Conservation (phyloP, 1,140 invertebrate genomes). For the Macrosteles quadrilineatus region DNA sequence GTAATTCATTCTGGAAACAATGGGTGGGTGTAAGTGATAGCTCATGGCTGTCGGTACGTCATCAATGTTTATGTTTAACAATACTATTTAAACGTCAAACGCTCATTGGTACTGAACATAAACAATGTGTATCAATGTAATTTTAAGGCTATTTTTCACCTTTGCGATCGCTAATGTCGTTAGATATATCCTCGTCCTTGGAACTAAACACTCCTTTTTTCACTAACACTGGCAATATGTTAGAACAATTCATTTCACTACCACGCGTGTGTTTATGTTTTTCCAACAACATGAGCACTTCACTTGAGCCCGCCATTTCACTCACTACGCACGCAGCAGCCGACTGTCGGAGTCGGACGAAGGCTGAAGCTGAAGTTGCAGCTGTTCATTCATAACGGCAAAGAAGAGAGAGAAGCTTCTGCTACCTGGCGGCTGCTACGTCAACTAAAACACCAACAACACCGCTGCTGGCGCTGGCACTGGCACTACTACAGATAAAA, state of each 20-base stretch:
- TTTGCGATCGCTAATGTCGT: constrained; percentile 37
- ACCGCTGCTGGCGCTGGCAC: no score
- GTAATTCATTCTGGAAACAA: no score
- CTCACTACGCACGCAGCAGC: constrained; percentile 4
- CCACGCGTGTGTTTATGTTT: constrained; percentile 49
- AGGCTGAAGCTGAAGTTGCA: no score
- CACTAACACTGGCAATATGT: constrained; percentile 47
- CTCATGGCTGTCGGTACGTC: no score
- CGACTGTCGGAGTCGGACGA: constrained; percentile 16
- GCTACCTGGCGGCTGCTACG: not conserved
- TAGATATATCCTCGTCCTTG: constrained; percentile 46
- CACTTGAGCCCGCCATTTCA: constrained; percentile 47
- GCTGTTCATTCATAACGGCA: constrained; percentile 6
- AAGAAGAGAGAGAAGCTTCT: not conserved
- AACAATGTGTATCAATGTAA: no score
- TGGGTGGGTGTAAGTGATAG: no score
- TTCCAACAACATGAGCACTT: constrained; percentile 47
- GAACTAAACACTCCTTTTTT: constrained; percentile 50
- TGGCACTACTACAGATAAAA: no score
- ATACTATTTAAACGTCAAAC: no score
- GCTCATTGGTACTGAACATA: no score
- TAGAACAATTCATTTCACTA: constrained; percentile 47
- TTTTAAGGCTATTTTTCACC: constrained; percentile 43
- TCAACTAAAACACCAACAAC: no score
- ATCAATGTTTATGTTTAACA: no score